Conservation (phyloP, 1,140 invertebrate genomes). For the Uloborus diversus region DNA sequence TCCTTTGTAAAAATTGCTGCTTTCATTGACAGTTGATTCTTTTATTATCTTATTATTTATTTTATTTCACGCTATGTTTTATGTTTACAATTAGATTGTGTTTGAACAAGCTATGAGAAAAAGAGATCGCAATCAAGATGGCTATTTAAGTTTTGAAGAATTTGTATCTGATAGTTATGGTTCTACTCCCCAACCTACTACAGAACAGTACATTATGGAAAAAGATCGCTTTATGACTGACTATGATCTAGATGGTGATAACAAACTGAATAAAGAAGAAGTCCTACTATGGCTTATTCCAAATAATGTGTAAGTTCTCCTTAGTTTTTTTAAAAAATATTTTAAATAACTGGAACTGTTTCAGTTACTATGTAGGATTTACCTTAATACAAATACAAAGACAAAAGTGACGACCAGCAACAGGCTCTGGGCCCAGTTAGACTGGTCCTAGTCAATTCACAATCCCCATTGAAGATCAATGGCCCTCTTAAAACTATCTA, state of each 20-base stretch:
- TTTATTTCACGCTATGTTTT: constrained; percentile 6
- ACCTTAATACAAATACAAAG: no score
- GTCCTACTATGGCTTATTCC: constrained; percentile 90
- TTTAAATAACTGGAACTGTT: no score
- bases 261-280: constrained; percentile 80
- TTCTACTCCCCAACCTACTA: constrained; percentile 14
- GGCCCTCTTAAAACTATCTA: no score
- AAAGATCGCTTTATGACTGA: constrained; percentile 91
- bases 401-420: no score
- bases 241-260: constrained; percentile 88
- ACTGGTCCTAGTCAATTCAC: no score
- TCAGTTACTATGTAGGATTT: no score
- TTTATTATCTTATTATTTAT: not conserved
- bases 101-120: constrained; percentile 56
- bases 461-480: no score
- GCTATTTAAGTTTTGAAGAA: constrained; percentile 56
- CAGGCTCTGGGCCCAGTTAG: no score
- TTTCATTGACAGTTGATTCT: no score
- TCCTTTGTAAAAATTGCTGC: not conserved
- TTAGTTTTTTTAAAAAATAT: no score
- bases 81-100: constrained; percentile 38
- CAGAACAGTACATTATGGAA: constrained; percentile 71
- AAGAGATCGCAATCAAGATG: constrained; percentile 58
- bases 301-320: constrained; percentile 80
- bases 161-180: constrained; percentile 59